Conservation (phyloP, 2,888 invertebrate species). For the Lacanobia oleracea region DNA sequence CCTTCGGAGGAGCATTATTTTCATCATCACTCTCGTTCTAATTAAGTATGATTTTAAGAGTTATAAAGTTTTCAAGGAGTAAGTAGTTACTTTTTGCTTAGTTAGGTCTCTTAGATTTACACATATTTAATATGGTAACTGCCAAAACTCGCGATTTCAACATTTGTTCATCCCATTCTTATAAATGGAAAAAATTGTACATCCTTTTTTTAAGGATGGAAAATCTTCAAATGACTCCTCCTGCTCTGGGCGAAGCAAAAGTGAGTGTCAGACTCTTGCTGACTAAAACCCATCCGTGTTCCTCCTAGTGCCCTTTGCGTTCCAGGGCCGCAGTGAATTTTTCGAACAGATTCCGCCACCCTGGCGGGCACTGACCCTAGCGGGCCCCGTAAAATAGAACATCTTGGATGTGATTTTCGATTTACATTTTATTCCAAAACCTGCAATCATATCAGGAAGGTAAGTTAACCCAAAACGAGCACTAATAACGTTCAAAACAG, state of each 20-base stretch:
- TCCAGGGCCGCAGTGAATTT: no score
- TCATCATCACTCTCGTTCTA: constrained; percentile 12
- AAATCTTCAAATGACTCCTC: no score
- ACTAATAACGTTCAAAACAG: constrained; percentile 13
- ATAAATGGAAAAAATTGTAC: background rate
- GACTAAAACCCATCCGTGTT: no score
- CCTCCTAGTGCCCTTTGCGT: no score
- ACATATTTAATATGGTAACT: background rate
- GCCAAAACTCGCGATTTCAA: background rate
- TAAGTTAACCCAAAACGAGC: background rate
- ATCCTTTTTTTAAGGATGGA: no score
- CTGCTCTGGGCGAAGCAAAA: no score
- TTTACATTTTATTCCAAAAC: background rate
- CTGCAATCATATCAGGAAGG: constrained; percentile 7
- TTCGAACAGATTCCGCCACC: no score
- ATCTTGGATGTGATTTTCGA: background rate
- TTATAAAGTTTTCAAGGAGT: background rate
- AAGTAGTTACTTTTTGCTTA: background rate
- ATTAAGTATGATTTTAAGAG: constrained; percentile 2
- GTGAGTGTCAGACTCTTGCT: no score
- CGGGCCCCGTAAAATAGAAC: background rate
- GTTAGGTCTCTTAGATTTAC: background rate
- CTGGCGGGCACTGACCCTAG: no score
- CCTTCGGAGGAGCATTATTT: constrained; percentile 20
- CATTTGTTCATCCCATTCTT: background rate